These are phyloP conservation scores for Urocynchramus pylzowi DNA, from an alignment of 2,113 vertebrate species.

Conservation along the genomic window DNA sequence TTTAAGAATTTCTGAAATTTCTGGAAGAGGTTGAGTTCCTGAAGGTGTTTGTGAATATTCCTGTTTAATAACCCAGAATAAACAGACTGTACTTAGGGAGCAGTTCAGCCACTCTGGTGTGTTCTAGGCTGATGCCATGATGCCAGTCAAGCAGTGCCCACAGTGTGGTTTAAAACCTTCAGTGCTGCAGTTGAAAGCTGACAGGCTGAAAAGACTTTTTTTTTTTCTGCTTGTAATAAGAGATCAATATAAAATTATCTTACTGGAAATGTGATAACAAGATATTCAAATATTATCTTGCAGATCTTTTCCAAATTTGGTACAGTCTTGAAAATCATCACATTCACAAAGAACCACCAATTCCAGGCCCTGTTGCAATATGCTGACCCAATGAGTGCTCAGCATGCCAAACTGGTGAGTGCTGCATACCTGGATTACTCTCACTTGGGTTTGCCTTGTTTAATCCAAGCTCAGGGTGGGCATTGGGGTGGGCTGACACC, in stretches of 20 bases:
- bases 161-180: background rate
- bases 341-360: constrained; percentile 96
- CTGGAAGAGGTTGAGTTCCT: background rate
- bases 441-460: background rate
- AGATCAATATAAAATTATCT: background rate
- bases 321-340: constrained; percentile 92
- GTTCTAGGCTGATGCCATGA: background rate
- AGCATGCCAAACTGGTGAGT: constrained; percentile 91
- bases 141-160: background rate
- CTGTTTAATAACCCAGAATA: background rate
- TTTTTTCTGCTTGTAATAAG: background rate
- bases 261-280: background rate
- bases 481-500: background rate
- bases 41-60: background rate
- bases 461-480: background rate
- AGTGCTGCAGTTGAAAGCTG: background rate
- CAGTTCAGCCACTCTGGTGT: background rate
- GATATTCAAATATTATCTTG: background rate
- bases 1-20: background rate
- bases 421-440: background rate
- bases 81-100: background rate
- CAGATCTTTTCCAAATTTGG: constrained; percentile 98
- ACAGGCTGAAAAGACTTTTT: background rate
- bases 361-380: constrained; percentile 95
- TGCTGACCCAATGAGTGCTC: constrained; percentile 84